These are phyloP conservation scores for Ophraella communa DNA, from an alignment of 2,888 invertebrate genomes.

Conservation along the genomic window DNA sequence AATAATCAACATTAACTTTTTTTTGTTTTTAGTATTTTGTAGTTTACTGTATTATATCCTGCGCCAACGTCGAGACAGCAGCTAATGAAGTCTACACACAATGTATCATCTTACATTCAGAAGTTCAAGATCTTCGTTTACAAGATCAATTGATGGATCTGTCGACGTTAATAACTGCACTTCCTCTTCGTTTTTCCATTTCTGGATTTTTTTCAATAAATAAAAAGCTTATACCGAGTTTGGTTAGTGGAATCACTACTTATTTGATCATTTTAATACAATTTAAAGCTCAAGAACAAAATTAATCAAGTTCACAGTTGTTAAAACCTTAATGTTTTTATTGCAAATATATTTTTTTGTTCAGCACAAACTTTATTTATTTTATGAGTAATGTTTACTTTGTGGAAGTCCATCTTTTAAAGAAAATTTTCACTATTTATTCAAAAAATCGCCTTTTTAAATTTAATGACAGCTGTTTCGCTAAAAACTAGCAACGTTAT, in stretches of 20 bases:
- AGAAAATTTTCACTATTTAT: no score
- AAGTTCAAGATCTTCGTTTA: not conserved
- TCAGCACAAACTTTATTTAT: no score
- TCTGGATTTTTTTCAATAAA: constrained; percentile 7
- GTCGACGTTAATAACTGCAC: not conserved
- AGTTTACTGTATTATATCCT: not conserved
- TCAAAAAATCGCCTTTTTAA: no score
- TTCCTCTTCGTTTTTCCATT: constrained; percentile 7
- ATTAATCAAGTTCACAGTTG: no score
- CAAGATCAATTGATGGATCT: not conserved
- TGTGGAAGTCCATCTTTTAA: no score
- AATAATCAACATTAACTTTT: no score
- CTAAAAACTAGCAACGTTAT: no score
- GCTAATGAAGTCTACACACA: not conserved
- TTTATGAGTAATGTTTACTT: no score
- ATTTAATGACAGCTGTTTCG: no score
- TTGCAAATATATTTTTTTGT: no score
- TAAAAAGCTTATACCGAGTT: not conserved
- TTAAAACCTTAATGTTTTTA: no score
- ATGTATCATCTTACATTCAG: not conserved
- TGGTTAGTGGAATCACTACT: constrained; percentile 5
- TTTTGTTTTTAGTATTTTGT: constrained; percentile 1
- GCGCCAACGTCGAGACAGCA: constrained; percentile 2
- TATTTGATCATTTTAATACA: constrained; percentile 10
- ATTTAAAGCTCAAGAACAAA: constrained; percentile 8